A percentile compares a stretch with the other conserved stretches of the same genome.
Conservation (phyloP, 2,888 invertebrate species). For the Erebia palarica region DNA sequence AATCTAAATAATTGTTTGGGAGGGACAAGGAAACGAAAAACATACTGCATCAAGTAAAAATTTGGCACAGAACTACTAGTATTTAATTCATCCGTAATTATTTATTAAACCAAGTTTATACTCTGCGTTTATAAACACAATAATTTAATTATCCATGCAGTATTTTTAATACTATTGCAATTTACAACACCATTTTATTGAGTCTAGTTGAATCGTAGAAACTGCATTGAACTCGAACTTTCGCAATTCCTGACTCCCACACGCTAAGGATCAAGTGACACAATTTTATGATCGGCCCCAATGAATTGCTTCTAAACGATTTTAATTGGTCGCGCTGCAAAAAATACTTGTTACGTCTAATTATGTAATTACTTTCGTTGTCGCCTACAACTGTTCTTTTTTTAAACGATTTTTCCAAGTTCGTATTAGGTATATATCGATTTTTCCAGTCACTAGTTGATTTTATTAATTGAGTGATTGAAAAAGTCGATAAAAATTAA, state of each 20-base stretch:
- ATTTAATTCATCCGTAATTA: too few species aligned
- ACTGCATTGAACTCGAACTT: conserved; percentile 39
- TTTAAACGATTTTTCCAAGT: not conserved
- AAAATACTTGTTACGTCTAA: conserved; percentile 38
- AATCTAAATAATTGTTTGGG: too few species aligned
- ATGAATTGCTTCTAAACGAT: conserved; percentile 40
- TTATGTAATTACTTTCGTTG: conserved; percentile 35
- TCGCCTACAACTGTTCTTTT: not conserved
- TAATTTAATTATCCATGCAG: too few species aligned
- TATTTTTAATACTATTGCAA: not conserved
- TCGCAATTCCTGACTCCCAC: conserved; percentile 45
- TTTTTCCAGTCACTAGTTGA: not conserved
- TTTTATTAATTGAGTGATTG: not conserved
- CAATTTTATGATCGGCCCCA: conserved; percentile 40
- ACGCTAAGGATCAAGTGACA: conserved; percentile 38
- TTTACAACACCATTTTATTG: not conserved
- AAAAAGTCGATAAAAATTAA: not conserved
- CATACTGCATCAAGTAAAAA: too few species aligned
- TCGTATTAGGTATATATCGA: not conserved
- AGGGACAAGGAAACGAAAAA: too few species aligned
- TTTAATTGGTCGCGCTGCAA: conserved; percentile 42
- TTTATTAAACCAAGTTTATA: too few species aligned
- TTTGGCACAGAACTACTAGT: too few species aligned
- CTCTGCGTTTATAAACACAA: too few species aligned
- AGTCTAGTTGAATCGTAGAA: not conserved